Base-by-base conservation (phyloP, 53 echinoderm and acorn worm species). In the Patiria pectinifera region DNA sequence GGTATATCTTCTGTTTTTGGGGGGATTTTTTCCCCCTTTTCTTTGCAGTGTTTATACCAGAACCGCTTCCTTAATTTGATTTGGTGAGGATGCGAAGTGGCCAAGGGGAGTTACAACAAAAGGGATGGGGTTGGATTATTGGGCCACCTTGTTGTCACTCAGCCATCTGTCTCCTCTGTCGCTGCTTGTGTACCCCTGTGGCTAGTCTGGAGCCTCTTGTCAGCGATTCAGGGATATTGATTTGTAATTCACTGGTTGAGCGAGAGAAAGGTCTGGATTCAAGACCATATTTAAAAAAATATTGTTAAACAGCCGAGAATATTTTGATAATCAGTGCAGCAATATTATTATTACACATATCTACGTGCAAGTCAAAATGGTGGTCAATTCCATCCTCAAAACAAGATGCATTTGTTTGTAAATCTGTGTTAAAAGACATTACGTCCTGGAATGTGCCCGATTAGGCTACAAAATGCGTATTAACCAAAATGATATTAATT, bases 51-150 rank as follows among this genome's bases (percentile, higher is more conserved):
- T 35, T 85, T 35, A 44, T 26, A 23, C 75, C 58, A 74, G 86
- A 18, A 74, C 71, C 69, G 58, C 26, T 87, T 16, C 53, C 53
- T 35, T 87, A 78, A 87, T 87, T 87, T 77, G 78, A 87, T 87
- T 87, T 87, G 76, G 78, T 77, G 1, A 78, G 87, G 87, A 78
- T 74, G 74, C 9, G 6, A 85, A 86, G 48, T 70, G 70, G 86
- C 25, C 74, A 53, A 86, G 74, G 75, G 86, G 74, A 25, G 62
- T 53, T 13, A 53, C 72, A 86, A 71, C 74, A 74, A 86, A 53
- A 72, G 71, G 74, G 47, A 19, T 86, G 72, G 72, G 21, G 74
- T 49, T 44, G 66, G 24, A 49, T 72, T 26, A 48, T 86, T 48
- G 48, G 48, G 79, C 9, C 44, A 11, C 43, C 11, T 48, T 71